These are phyloP conservation scores for Microcebus ravelobensis DNA, from an alignment of 2,113 vertebrate genomes.

Conservation along the genomic window DNA sequence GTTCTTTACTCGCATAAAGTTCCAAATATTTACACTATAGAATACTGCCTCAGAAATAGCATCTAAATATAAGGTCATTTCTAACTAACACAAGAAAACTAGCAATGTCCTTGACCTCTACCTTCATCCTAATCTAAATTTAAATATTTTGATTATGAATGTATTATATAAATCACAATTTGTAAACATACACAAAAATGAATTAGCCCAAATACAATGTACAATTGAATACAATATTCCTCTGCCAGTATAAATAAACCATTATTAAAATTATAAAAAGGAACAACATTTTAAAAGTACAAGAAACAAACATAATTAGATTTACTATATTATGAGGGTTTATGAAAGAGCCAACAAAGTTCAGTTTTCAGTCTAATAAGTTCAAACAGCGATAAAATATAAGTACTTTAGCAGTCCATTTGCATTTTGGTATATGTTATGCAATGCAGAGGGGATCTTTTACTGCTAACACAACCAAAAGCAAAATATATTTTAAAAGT, in stretches of 20 bases:
- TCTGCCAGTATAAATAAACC: slow-evolving; percentile 83
- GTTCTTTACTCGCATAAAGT: slow-evolving; percentile 48
- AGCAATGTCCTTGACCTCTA: slow-evolving; percentile 34
- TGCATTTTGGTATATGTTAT: slow-evolving; percentile 80
- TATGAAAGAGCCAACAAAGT: slow-evolving; percentile 77
- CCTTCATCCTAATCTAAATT: neutral
- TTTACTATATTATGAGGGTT: slow-evolving; percentile 82
- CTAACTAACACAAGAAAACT: slow-evolving; percentile 59
- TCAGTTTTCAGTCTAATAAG: slow-evolving; percentile 81
- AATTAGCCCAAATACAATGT: slow-evolving; percentile 81
- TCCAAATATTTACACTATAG: slow-evolving; percentile 66
- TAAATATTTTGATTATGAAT: slow-evolving; percentile 72
- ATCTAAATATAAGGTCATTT: slow-evolving; percentile 58
- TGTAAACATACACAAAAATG: slow-evolving; percentile 76
- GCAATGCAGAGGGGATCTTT: slow-evolving; percentile 82
- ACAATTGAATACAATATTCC: slow-evolving; percentile 78
- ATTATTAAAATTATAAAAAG: slow-evolving; percentile 84
- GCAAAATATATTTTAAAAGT: slow-evolving; percentile 82
- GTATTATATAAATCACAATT: slow-evolving; percentile 55
- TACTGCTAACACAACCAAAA: slow-evolving; percentile 82
- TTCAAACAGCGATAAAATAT: slow-evolving; percentile 82
- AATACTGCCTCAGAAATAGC: slow-evolving; percentile 26
- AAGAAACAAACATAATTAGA: slow-evolving; percentile 85
- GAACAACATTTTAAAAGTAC: slow-evolving; percentile 82
- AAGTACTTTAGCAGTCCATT: slow-evolving; percentile 78